These are phyloP conservation scores for Leptothorax acervorum DNA, from an alignment of 2,888 invertebrate species.

Conservation along the genomic window DNA sequence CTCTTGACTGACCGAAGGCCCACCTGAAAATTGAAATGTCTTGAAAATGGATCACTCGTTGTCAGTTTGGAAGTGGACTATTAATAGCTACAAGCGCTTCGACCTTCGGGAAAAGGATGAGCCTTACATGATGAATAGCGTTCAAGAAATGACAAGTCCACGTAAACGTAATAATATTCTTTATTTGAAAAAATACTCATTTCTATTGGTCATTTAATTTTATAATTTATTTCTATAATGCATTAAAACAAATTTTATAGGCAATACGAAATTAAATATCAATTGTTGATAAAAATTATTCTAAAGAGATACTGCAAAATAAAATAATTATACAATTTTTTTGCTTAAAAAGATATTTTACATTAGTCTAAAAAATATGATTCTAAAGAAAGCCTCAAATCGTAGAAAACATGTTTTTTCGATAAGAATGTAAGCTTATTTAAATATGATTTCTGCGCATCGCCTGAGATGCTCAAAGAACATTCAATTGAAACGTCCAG, in stretches of 20 bases:
- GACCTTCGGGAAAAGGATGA: constrained; percentile 56
- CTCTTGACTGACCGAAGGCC: constrained; percentile 74
- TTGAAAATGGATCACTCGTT: constrained; percentile 76
- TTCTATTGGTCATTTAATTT: background rate
- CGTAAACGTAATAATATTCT: constrained; percentile 23
- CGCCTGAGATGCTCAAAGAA: constrained; percentile 39
- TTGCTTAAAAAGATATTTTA: background rate
- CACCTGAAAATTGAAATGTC: constrained; percentile 81
- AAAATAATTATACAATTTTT: background rate
- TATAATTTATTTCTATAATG: background rate
- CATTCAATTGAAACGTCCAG: constrained; percentile 83
- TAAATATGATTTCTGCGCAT: background rate
- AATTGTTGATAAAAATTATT: background rate
- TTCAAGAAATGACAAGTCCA: constrained; percentile 50
- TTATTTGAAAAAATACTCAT: background rate
- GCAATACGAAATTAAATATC: background rate
- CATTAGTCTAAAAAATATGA: background rate
- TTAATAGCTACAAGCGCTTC: constrained; percentile 70
- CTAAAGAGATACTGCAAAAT: background rate
- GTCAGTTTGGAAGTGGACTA: constrained; percentile 77
- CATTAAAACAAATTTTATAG: background rate
- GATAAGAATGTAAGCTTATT: background rate
- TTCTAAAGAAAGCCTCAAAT: background rate
- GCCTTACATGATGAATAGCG: constrained; percentile 50
- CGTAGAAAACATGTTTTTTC: background rate